A percentile compares a stretch with the other conserved stretches of the same genome.
Conservation (phyloP, 2,888 invertebrate genomes). For the Aphodius sticticus region DNA sequence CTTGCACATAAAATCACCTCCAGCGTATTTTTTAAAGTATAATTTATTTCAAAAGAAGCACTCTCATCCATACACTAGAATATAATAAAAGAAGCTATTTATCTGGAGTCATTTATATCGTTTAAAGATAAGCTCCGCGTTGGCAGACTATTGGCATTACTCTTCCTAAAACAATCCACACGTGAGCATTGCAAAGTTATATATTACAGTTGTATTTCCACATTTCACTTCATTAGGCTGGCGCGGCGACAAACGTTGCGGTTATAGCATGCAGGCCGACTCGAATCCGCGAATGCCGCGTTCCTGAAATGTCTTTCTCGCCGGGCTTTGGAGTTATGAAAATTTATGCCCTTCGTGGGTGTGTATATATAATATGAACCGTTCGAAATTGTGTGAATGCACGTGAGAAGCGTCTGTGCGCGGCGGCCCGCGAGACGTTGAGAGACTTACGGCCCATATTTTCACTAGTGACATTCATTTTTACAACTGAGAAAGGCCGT, state of each 20-base stretch:
- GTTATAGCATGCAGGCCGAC: background rate
- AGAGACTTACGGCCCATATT: background rate
- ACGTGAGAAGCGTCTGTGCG: too few relatives aligned
- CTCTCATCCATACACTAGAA: too few relatives aligned
- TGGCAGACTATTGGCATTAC: background rate
- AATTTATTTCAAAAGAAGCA: too few relatives aligned
- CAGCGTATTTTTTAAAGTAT: too few relatives aligned
- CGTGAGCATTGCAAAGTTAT: background rate
- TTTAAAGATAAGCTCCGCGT: background rate
- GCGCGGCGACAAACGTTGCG: background rate
- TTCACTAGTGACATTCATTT: background rate
- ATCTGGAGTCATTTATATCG: background rate
- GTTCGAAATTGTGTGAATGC: background rate
- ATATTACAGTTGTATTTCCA: background rate
- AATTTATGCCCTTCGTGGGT: background rate
- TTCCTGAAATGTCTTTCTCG: conserved; percentile 4
- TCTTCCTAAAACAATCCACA: background rate
- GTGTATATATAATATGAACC: background rate
- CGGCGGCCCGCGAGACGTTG: background rate
- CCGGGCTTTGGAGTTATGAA: background rate
- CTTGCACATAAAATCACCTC: too few relatives aligned
- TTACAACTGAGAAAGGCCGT: conserved; percentile 4
- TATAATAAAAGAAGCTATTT: too few relatives aligned
- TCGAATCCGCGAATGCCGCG: background rate
- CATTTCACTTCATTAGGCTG: background rate